Evolutionary conservation across 2,113 vertebrate species (phyloP).

Genomic region (Camelus bactrianus): DNA sequence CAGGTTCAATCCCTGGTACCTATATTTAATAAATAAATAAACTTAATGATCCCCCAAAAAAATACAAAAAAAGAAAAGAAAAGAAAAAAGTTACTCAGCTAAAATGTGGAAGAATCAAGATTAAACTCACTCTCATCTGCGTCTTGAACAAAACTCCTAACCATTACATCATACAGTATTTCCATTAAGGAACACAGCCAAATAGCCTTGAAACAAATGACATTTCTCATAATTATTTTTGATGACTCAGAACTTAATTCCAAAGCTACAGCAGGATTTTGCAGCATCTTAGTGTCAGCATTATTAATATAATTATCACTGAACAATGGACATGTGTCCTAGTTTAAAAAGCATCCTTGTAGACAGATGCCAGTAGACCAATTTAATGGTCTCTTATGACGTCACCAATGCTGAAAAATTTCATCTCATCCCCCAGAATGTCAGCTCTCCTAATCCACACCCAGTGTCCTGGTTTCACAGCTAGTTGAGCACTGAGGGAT

Average conservation of each 20-base stretch:
- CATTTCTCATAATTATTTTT: conserved; percentile 49
- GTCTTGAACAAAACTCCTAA: neutral
- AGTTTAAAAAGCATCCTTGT: neutral
- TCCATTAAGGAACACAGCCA: conserved; percentile 9
- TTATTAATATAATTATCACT: neutral
- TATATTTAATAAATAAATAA: too few relatives aligned
- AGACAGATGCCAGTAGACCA: neutral
- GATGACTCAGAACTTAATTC: conserved; percentile 10
- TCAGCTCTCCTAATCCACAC: neutral
- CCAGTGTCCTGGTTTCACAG: neutral
- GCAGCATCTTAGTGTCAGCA: neutral
- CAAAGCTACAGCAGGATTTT: neutral
- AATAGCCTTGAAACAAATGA: neutral
- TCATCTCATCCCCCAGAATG: neutral
- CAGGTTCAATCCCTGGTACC: too few relatives aligned
- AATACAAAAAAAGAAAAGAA: too few relatives aligned
- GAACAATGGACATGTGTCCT: neutral
- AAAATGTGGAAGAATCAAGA: neutral
- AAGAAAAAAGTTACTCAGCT: conserved; percentile 23
- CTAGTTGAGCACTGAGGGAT: neutral
- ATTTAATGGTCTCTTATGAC: neutral
- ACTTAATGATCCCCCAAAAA: too few relatives aligned
- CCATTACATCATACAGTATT: neutral
- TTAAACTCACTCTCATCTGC: neutral
- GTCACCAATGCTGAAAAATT: neutral